Conservation (phyloP, 2,797 vertebrate genomes). For the Protonibea diacanthus region DNA sequence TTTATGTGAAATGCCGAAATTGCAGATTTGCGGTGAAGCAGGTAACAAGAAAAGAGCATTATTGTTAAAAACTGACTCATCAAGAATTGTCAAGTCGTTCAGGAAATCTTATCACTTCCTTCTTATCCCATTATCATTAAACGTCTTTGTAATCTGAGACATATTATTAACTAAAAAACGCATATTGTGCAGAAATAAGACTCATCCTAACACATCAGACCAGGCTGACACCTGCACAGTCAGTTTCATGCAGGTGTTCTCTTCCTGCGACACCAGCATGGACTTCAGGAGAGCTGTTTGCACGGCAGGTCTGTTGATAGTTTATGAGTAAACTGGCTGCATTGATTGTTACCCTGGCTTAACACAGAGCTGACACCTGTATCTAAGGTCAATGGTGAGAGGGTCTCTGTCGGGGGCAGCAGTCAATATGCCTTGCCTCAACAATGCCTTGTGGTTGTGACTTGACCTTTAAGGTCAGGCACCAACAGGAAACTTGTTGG, state of each 20-base stretch:
- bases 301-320: slow-evolving; percentile 49
- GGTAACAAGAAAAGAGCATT: background rate
- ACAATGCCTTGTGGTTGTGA: background rate
- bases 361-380: background rate
- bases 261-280: slow-evolving; percentile 20
- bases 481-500: background rate
- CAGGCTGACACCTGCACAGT: background rate
- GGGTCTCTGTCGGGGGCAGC: slow-evolving; percentile 8
- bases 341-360: background rate
- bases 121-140: background rate
- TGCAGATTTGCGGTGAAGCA: too few species aligned
- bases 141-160: background rate
- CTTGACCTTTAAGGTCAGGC: slow-evolving; percentile 11
- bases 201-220: background rate
- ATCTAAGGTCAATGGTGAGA: slow-evolving; percentile 29
- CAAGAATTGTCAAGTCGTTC: background rate
- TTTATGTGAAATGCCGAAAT: background rate
- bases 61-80: too few species aligned
- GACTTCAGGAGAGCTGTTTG: slow-evolving; percentile 14
- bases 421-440: background rate
- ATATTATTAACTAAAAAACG: background rate
- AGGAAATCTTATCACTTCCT: background rate
- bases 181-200: background rate
- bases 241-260: background rate
- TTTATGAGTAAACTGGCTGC: slow-evolving; percentile 47